Base-by-base conservation (phyloP, 2,113 vertebrate species). In the Platanista minor region DNA sequence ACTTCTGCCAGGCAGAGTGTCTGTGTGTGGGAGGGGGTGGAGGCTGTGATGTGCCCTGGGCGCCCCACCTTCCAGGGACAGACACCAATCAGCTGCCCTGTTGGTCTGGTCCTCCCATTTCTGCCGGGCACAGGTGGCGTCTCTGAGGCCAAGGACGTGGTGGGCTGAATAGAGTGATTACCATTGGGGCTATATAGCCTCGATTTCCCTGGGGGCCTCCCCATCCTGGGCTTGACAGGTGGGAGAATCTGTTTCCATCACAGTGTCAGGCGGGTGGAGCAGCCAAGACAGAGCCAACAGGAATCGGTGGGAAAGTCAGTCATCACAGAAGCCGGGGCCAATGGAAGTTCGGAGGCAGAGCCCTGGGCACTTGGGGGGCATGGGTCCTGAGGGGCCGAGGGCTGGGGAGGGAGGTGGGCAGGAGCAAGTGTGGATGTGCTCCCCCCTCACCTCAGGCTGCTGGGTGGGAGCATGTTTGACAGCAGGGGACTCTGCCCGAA, bases 361-460 rank as follows among this genome's bases (percentile, higher is more conserved):
- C n/a, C n/a, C 29, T 0, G 0, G 62, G n/a, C 13, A 13, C 41
- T 20, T 31, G 14, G 72, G 43, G 31, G 29, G 1, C 49, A 21
- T 25, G 13, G 59, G 52, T 52, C 14, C 23, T 5, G 36, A 72
- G 41, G 18, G 14, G 17, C 72, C 4, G 8, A 33, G 81, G 54
- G 25, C 27, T 10, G 29, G 49, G 31, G n/a, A 33, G 1, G 4
- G 18, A 52, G 57, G 43, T 6, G 43, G 20, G 27, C 14, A 39
- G 59, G 64, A 46, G 33, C 31, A 36, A 23, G 6, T 46, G 11
- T 59, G 33, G 31, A 29, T 17, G 25, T 12, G 15, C 61, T 33
- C 15, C 52, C 52, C 6, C 11, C 21, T 18, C 49, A 57, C 31
- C n/a, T 52, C 59, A 31, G 23, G 33, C n/a, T 31, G 4, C 18